phyloP scores from a whole-genome alignment of 1,140 invertebrate genomes.

The Caenorhabditis remanei region DNA sequence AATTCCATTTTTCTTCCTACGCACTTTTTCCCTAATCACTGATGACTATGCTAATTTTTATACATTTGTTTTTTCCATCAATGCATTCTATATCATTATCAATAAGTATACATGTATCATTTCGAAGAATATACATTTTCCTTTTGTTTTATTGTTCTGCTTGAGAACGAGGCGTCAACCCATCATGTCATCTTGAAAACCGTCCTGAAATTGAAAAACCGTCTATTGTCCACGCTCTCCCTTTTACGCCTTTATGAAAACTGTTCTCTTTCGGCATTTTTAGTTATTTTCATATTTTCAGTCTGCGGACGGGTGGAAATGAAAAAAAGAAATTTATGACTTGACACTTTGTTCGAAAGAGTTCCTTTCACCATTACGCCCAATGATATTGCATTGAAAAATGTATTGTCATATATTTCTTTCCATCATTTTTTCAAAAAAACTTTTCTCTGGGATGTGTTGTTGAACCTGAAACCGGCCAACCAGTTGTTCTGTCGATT shows the following conservation, averaged over 20 bases:
- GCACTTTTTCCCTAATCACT: no score
- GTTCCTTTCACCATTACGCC: no score
- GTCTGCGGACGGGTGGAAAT: neutral
- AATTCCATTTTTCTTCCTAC: no score
- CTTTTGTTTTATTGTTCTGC: constrained; percentile 31
- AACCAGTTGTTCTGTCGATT: constrained; percentile 41
- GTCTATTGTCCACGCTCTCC: neutral
- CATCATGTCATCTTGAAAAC: constrained; percentile 34
- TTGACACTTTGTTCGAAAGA: neutral
- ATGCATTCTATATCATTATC: neutral
- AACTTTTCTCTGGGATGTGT: neutral
- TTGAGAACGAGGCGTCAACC: constrained; percentile 20
- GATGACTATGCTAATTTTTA: no score
- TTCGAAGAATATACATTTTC: neutral
- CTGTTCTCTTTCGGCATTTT: neutral
- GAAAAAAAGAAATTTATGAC: constrained; percentile 2
- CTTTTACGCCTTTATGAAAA: neutral
- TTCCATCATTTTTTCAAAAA: neutral
- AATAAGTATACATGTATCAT: neutral
- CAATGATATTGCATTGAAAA: neutral
- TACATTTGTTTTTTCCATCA: no score
- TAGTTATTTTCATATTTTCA: neutral
- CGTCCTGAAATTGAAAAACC: constrained; percentile 52
- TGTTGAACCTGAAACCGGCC: constrained; percentile 38
- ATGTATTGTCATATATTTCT: constrained; percentile 14